Percentiles rank a stretch among this genome's conserved stretches.
These are phyloP conservation scores for Eubasilissa regina DNA, from an alignment of 1,140 invertebrate genomes.

Conservation along the genomic window DNA sequence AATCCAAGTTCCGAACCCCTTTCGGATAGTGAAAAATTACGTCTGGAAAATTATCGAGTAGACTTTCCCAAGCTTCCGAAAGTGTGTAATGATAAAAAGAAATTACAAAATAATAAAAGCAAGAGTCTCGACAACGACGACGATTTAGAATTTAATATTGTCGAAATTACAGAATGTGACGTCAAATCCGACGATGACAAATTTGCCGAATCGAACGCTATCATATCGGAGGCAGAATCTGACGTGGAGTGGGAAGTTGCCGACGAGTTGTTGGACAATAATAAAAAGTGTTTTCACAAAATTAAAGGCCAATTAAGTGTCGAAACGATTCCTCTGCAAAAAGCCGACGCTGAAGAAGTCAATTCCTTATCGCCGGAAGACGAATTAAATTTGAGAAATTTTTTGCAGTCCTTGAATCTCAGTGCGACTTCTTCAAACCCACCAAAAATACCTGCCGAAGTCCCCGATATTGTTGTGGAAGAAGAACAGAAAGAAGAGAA, in stretches of 20 bases:
- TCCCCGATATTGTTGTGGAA: slow-evolving; percentile 5
- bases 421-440: slow-evolving; percentile 60
- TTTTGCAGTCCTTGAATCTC: slow-evolving; percentile 76
- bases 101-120: slow-evolving; percentile 69
- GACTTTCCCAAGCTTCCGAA: slow-evolving; percentile 70
- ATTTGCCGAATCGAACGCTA: slow-evolving; percentile 65
- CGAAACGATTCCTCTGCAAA: slow-evolving; percentile 5
- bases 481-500: slow-evolving; percentile 38
- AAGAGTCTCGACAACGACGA: slow-evolving; percentile 75
- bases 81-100: slow-evolving; percentile 64
- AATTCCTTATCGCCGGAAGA: slow-evolving; percentile 66
- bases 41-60: slow-evolving; percentile 64
- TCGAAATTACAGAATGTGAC: slow-evolving; percentile 69
- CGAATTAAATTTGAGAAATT: slow-evolving; percentile 69
- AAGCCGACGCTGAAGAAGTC: slow-evolving; percentile 9
- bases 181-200: slow-evolving; percentile 61
- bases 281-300: slow-evolving; percentile 54
- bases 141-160: slow-evolving; percentile 65
- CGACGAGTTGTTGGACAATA: slow-evolving; percentile 62
- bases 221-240: slow-evolving; percentile 74
- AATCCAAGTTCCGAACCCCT: slow-evolving; percentile 50
- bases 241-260: slow-evolving; percentile 67
- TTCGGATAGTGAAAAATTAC: slow-evolving; percentile 35
- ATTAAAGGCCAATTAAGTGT: slow-evolving; percentile 34
- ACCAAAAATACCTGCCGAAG: slow-evolving; percentile 23